A percentile compares a stretch with the other conserved stretches of the same genome.
Evolutionary conservation across 2,888 invertebrate genomes (phyloP).

Genomic region (Ditula angustiorana): DNA sequence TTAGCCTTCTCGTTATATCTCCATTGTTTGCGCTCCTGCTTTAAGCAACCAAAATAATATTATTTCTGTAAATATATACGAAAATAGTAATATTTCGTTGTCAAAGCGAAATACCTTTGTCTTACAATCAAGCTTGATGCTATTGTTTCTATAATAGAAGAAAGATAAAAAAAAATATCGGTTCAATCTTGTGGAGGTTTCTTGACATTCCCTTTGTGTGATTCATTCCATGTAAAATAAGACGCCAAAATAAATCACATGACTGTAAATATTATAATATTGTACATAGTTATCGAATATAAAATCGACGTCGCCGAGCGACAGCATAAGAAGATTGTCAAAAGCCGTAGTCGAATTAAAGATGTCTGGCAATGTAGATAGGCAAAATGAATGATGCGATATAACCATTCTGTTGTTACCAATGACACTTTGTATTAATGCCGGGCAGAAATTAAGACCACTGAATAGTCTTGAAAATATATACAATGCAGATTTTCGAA

Average conservation of each 20-base stretch:
- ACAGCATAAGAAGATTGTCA: constrained; percentile 57
- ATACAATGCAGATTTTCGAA: neutral
- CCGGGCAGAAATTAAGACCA: constrained; percentile 46
- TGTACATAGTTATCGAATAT: constrained; percentile 75
- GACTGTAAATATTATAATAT: constrained; percentile 78
- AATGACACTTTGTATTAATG: constrained; percentile 58
- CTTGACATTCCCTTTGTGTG: constrained; percentile 81
- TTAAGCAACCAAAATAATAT: constrained; percentile 55
- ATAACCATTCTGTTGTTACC: constrained; percentile 63
- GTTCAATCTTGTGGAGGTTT: constrained; percentile 66
- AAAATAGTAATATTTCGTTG: constrained; percentile 63
- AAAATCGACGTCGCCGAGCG: constrained; percentile 78
- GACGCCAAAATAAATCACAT: constrained; percentile 72
- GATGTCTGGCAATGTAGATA: constrained; percentile 58
- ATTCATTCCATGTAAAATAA: constrained; percentile 78
- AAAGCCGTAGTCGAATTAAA: constrained; percentile 57
- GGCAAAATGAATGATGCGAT: constrained; percentile 40
- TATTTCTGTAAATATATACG: constrained; percentile 70
- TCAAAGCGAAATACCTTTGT: constrained; percentile 67
- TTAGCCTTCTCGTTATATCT: constrained; percentile 56
- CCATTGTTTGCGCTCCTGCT: constrained; percentile 68
- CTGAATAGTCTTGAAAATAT: neutral
- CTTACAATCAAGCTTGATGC: constrained; percentile 73
- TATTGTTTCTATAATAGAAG: constrained; percentile 56
- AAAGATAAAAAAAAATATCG: constrained; percentile 67